Evolutionary conservation across 2,113 vertebrate genomes (phyloP), one percentile per base, ranked within the genome.

Genomic region (Poecile atricapillus): DNA sequence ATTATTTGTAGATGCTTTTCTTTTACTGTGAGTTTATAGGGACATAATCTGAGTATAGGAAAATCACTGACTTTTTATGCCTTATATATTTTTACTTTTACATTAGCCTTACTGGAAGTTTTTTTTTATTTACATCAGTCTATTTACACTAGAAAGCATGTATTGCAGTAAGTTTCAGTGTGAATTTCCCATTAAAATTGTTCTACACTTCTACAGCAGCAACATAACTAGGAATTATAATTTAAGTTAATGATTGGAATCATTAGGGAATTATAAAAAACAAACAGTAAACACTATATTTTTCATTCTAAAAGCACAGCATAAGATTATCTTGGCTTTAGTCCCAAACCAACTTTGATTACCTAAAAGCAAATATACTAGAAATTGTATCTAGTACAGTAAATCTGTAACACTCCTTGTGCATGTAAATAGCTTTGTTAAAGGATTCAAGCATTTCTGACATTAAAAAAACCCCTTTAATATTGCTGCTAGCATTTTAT

Each of bases 211-310:
- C 59, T 53, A 49, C 11, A 79, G 12, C 2, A 11, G 2, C 14
- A 13, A 11, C 3, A 5, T 53, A 76, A 56, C 10, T 24, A 55
- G 17, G n/a, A 69, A 90, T 76, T 31, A 7, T 41, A 21, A 44
- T 77, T 52, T 86, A 9, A 75, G 3, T 46, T 82, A 64, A 56
- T 64, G 3, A 47, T 55, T 71, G 27, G 6, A 9, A 55, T 39
- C 6, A 33, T 56, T 35, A 58, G 5, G 12, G 22, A 75, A 52
- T 8, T 55, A 31, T 4, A 31, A 1, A 37, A 76, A 55, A 62
- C 27, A 3, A 25, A 0, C 11, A 22, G 4, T 37, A 65, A 68
- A 7, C 37, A 1, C 2, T 33, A 3, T 5, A n/a, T 35, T 67
- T 89, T 85, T 73, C 1, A 2, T 37, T n/a, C 8, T 39, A 19